phyloP scores from a whole-genome alignment of 2,888 invertebrate genomes.

The Ennomos erosarius region DNA sequence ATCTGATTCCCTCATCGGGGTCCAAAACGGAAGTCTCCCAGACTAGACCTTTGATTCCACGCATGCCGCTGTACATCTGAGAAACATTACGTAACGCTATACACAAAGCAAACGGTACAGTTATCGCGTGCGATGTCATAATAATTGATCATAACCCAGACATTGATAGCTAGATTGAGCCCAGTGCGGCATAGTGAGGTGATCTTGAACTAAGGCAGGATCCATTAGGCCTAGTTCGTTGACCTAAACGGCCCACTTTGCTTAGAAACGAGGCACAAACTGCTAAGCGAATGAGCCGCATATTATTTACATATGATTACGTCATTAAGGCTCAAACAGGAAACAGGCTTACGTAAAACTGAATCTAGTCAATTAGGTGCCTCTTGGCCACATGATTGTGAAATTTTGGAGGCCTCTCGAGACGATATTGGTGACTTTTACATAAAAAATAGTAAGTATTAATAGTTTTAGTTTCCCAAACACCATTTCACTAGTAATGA shows the following conservation, averaged over 20 bases:
- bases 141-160: conserved; percentile 26
- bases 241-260: conserved; percentile 34
- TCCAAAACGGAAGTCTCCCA: conserved; percentile 98
- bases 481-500: neutral
- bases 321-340: conserved; percentile 9
- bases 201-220: conserved; percentile 40
- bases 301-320: conserved; percentile 5
- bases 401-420: conserved; percentile 11
- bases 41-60: conserved; percentile 97
- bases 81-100: conserved; percentile 16
- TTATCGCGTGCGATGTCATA: conserved; percentile 3
- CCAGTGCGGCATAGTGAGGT: conserved; percentile 2
- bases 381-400: conserved; percentile 3
- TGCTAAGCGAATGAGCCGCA: conserved; percentile 13
- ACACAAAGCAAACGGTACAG: neutral
- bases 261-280: neutral
- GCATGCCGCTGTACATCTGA: conserved; percentile 97
- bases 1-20: conserved; percentile 97
- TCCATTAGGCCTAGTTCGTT: conserved; percentile 39
- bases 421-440: conserved; percentile 7
- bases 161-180: conserved; percentile 36
- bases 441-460: conserved; percentile 18
- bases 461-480: conserved; percentile 32
- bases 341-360: conserved; percentile 1
- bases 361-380: conserved; percentile 3